Evolutionary conservation across 2,797 vertebrate species (phyloP), one percentile per base, ranked within the genome.

Genomic region (Gallinago nigripennis): DNA sequence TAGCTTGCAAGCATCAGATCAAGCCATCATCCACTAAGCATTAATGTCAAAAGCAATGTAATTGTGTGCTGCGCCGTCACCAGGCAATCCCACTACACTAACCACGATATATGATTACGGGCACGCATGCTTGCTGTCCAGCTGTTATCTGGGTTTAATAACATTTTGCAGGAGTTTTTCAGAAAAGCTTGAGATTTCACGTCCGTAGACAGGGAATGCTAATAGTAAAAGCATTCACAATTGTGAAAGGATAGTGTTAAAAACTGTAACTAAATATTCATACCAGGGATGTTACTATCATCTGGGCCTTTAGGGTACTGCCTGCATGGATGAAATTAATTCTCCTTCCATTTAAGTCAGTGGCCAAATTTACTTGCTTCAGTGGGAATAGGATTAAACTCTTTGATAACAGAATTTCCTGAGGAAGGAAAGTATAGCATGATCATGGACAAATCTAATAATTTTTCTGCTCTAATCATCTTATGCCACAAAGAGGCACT

Each of bases 381-480:
- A 51, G 27, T 73, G 35, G 48, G 63, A 95, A 94, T 88, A 70
- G 91, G 91, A 96, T 92, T 96, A 92, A 95, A 84, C 39, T 66
- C 80, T 93, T 93, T 94, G 95, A 95, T 94, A 95, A 95, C 76
- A 82, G 79, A 93, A 95, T 93, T 95, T 94, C 94, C 91, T 70
- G 84, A 94, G 94, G 91, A 96, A 93, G 82, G 60, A 82, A 93
- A 93, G 78, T 63, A 75, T 61, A 94, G 72, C 12, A 9, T 70
- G 72, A 95, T 95, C 94, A 95, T 88, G 87, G 90, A 79, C 89
- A 96, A 94, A 97, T 97, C 94, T 88, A 96, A 92, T 95, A 93
- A 95, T 97, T 97, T 94, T 89, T 96, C 90, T 96, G 73, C 89
- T 96, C 77, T 97, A 95, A 97, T 97, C 95, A 93, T 97, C 48